Evolutionary conservation across 30 jellyfish, hydroid and myxozoan genomes (phyloP).

Genomic region (Sanderia malayensis): DNA sequence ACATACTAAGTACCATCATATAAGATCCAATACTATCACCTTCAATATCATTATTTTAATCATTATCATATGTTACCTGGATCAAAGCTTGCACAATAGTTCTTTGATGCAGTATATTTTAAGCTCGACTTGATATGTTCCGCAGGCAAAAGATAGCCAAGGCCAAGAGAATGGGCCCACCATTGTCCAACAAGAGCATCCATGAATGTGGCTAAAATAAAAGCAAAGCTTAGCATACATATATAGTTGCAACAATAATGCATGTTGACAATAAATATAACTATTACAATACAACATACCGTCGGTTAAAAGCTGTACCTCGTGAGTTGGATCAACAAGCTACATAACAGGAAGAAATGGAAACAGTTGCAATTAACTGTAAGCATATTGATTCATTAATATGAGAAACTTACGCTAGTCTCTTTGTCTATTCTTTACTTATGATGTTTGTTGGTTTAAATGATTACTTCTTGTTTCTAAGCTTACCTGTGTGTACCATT

Average conservation of each 20-base stretch:
- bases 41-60: too few species aligned
- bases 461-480: too few species aligned
- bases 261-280: neutral
- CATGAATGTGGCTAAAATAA: constrained; percentile 70
- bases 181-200: constrained; percentile 96
- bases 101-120: constrained; percentile 59
- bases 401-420: too few species aligned
- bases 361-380: too few species aligned
- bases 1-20: too few species aligned
- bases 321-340: constrained; percentile 89
- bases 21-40: too few species aligned
- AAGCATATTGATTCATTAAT: too few species aligned
- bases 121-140: constrained; percentile 83
- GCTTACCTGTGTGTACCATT: constrained; percentile 88
- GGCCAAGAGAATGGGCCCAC: constrained; percentile 98
- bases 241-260: neutral
- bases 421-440: too few species aligned
- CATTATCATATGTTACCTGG: constrained; percentile 57
- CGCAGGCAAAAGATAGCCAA: constrained; percentile 86
- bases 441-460: too few species aligned
- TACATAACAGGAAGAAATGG: too few species aligned
- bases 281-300: constrained; percentile 42
- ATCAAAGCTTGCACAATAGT: constrained; percentile 78
- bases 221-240: neutral
- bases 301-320: constrained; percentile 66